A percentile compares a stretch with the other conserved stretches of the same genome.
phyloP scores from a whole-genome alignment of 2,888 invertebrate genomes.

The Cremastinae sp. region DNA sequence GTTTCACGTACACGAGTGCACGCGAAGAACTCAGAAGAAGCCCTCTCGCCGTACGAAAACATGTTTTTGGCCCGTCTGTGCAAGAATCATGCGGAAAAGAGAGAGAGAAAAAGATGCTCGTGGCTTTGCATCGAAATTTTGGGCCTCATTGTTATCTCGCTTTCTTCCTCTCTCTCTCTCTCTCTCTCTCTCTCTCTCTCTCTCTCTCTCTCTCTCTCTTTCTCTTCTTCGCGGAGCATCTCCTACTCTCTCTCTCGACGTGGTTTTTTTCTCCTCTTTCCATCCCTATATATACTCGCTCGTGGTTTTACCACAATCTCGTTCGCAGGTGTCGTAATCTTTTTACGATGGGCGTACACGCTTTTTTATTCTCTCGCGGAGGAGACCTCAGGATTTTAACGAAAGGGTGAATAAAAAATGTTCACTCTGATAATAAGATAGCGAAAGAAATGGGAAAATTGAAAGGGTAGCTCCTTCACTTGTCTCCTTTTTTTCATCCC shows the following conservation, averaged over 20 bases:
- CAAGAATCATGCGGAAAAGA: slow-evolving; percentile 42
- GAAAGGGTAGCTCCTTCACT: slow-evolving; percentile 37
- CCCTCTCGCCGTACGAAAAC: slow-evolving; percentile 62
- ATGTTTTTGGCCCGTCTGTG: slow-evolving; percentile 29
- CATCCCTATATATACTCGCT: not conserved
- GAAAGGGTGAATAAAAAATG: slow-evolving; percentile 3
- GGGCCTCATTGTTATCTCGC: slow-evolving; percentile 71
- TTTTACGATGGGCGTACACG: slow-evolving; percentile 16
- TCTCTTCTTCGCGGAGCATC: too few relatives aligned
- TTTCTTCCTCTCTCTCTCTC: not conserved
- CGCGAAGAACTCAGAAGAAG: slow-evolving; percentile 56
- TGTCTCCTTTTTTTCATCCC: not conserved
- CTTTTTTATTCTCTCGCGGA: not conserved
- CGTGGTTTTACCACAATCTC: slow-evolving; percentile 22
- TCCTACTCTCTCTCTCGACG: slow-evolving; percentile 21
- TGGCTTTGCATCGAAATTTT: slow-evolving; percentile 73
- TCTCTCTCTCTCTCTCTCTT: slow-evolving; percentile 18
- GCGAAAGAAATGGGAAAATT: slow-evolving; percentile 38
- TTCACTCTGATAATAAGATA: slow-evolving; percentile 33
- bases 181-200: slow-evolving; percentile 21
- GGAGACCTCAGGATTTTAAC: slow-evolving; percentile 5
- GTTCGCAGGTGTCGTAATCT: slow-evolving; percentile 47
- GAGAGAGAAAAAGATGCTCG: slow-evolving; percentile 46
- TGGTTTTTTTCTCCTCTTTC: slow-evolving; percentile 14
- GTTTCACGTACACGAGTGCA: slow-evolving; percentile 74